These are phyloP conservation scores for Andricus grossulariae DNA, from an alignment of 1,140 invertebrate species.

Conservation along the genomic window DNA sequence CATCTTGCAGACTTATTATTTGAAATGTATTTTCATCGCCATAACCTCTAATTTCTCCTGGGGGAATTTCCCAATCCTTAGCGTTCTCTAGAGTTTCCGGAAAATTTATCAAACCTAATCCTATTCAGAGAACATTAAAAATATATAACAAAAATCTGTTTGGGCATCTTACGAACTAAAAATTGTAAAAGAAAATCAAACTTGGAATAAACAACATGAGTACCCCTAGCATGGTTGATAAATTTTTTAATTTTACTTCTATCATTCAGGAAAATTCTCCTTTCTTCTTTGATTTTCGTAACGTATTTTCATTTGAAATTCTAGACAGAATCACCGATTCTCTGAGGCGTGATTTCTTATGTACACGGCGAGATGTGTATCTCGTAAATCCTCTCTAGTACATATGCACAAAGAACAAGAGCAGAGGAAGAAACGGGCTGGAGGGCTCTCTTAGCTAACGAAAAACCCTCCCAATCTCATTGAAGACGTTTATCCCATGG, in stretches of 20 bases:
- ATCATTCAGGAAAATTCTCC: not conserved
- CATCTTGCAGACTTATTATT: conserved; percentile 18
- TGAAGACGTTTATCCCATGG: conserved; percentile 8
- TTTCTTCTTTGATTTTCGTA: not conserved
- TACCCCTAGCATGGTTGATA: too few species aligned
- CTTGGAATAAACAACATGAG: too few species aligned
- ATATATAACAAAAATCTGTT: too few species aligned
- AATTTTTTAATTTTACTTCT: too few species aligned
- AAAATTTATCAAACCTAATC: too few species aligned
- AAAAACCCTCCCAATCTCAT: conserved; percentile 27
- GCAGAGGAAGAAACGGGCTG: conserved; percentile 1
- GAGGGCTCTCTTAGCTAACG: conserved; percentile 8
- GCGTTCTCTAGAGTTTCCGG: too few species aligned
- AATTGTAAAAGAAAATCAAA: too few species aligned
- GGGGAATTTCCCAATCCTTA: too few species aligned
- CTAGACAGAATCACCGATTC: conserved; percentile 15
- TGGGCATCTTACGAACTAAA: too few species aligned
- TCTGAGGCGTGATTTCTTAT: conserved; percentile 3
- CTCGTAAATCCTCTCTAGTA: conserved; percentile 26
- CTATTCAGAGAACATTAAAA: too few species aligned
- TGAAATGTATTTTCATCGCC: not conserved
- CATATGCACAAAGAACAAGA: conserved; percentile 28
- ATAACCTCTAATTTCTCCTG: not conserved
- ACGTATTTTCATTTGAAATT: conserved; percentile 3
- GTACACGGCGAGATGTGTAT: conserved; percentile 5